phyloP scores from a whole-genome alignment of 2,888 invertebrate species.

The Empis livida region DNA sequence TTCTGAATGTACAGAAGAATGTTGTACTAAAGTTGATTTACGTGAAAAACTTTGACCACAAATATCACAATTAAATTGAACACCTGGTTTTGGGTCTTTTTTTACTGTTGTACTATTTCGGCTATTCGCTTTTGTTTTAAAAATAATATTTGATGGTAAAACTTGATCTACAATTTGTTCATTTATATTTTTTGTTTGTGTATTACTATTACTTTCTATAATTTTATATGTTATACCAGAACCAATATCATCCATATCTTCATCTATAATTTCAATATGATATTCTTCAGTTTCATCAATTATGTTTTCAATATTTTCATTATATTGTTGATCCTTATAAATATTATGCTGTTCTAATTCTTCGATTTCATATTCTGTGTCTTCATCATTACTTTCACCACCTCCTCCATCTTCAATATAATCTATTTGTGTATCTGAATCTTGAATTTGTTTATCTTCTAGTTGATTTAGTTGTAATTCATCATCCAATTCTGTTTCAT shows the following conservation, averaged over 20 bases:
- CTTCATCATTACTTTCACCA: neutral
- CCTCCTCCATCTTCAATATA: too few species aligned
- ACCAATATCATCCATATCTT: conserved; percentile 16
- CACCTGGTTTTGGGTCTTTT: neutral
- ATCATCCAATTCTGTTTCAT: neutral
- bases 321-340: too few species aligned
- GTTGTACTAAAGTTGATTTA: conserved; percentile 18
- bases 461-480: neutral
- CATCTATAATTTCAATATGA: conserved; percentile 1
- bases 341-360: too few species aligned
- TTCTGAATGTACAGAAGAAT: conserved; percentile 30
- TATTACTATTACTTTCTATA: neutral
- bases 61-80: conserved; percentile 15
- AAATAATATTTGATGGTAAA: too few species aligned
- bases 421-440: too few species aligned
- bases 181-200: neutral
- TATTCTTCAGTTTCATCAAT: neutral
- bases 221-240: conserved; percentile 2
- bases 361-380: too few species aligned
- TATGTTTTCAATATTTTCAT: too few species aligned
- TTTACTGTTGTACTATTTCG: neutral
- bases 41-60: conserved; percentile 16
- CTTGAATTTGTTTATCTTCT: neutral
- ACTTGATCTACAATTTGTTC: neutral
- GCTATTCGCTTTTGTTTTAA: neutral